Evolutionary conservation across 2,888 invertebrate genomes (phyloP).

Genomic region (Agrochola macilenta): DNA sequence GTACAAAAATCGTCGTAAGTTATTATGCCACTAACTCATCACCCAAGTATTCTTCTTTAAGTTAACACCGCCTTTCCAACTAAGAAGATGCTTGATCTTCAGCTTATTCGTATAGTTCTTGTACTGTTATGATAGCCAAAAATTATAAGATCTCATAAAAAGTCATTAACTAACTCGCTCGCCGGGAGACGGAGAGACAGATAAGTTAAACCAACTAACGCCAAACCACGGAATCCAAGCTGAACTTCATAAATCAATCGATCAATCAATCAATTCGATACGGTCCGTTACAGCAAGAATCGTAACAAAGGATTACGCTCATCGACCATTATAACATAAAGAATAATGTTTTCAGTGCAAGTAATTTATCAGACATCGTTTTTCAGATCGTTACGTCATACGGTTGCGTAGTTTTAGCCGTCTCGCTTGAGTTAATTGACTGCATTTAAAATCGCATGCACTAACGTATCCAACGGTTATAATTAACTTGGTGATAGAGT

Average conservation of each 20-base stretch:
- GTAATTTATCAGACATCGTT: conserved; percentile 32
- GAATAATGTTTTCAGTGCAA: conserved; percentile 26
- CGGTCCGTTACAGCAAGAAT: neutral
- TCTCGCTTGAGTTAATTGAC: conserved; percentile 43
- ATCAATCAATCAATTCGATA: conserved; percentile 21
- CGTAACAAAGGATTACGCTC: conserved; percentile 47
- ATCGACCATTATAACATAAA: conserved; percentile 40
- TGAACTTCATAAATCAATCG: neutral
- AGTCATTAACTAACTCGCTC: neutral
- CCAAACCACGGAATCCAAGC: neutral
- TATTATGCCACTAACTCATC: neutral
- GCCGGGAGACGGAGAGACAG: neutral
- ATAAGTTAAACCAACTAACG: neutral
- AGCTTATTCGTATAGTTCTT: neutral
- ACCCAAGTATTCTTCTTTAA: neutral
- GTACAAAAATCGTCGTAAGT: neutral
- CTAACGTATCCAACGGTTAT: neutral
- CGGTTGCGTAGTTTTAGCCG: conserved; percentile 41
- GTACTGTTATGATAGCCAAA: no score
- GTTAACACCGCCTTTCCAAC: neutral
- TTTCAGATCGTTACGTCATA: conserved; percentile 51
- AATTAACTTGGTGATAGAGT: neutral
- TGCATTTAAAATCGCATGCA: conserved; percentile 39
- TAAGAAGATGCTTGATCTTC: neutral
- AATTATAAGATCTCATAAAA: neutral